Base-by-base conservation (phyloP, 1,140 invertebrate genomes). In the Listronotus bonariensis region DNA sequence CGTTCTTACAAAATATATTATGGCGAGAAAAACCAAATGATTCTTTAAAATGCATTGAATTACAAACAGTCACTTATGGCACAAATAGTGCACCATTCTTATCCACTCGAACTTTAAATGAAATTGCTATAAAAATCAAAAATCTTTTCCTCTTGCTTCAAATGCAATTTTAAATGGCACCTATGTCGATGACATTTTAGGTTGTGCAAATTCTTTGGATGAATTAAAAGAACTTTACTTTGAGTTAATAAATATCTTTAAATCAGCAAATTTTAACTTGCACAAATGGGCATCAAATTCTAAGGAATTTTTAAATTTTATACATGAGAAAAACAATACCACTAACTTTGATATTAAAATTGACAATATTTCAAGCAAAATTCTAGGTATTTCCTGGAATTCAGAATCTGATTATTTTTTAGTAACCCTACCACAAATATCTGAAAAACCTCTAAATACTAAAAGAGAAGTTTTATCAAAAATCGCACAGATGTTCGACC, bases 101-200 rank as follows among this genome's bases (percentile, higher is more conserved):
- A 26, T 1, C 20, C 5, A 26, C 20, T 26, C 20, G 20, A 3
- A 26, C 20, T 26, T 26, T 82, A 2, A 57, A 74, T 6, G 69
- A 80, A 58, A 43, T 81, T 0, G 77, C 78, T 12, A 18, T 69
- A 0, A 75, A 77, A 74, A 77, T 51, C 8, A 26, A n/a, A 1
- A 58, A 0, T 6, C 68, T 1, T 79, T 69, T 63, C 79, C 76
- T 5, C 12, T 38, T 0, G 74, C 69, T 8, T 53, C 73, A 9
- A 36, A 67, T 62, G 65, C 77, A 1, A 64, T 79, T 11, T 53
- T 68, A 51, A 65, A 63, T 11, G 76, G 79, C 63, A 71, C 79
- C n/a, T 80, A 80, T 56, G 76, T 80, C 12, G 82, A 84, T 65
- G 80, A 83, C 69, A 48, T 80, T 3, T 41, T 80, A 17, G 74